Conservation (phyloP, 2,113 vertebrate genomes). For the Salvator merianae region DNA sequence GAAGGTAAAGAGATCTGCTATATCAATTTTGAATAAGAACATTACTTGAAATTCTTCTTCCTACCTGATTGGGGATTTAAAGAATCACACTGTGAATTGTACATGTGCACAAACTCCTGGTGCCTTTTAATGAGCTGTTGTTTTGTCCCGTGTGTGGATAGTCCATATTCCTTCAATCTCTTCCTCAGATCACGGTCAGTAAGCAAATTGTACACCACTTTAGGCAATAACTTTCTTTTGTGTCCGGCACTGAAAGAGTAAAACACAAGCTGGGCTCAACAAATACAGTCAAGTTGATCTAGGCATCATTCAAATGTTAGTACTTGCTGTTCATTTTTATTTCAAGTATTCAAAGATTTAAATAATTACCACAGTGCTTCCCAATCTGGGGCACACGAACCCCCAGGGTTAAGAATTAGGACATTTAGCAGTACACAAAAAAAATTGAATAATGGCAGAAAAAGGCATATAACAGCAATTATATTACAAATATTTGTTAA, state of each 20-base stretch:
- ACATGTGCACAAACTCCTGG: conserved; percentile 88
- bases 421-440: too few species aligned
- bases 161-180: conserved; percentile 82
- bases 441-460: too few species aligned
- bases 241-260: conserved; percentile 71
- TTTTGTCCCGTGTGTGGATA: conserved; percentile 82
- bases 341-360: not conserved
- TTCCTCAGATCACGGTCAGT: conserved; percentile 85
- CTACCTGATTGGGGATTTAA: conserved; percentile 87
- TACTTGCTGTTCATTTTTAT: not conserved
- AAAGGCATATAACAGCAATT: too few species aligned
- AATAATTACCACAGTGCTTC: too few species aligned
- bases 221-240: conserved; percentile 81
- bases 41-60: not conserved
- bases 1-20: not conserved
- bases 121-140: conserved; percentile 88
- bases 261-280: not conserved
- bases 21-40: not conserved
- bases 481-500: too few species aligned
- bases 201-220: conserved; percentile 91
- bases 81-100: conserved; percentile 93
- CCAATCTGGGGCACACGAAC: too few species aligned
- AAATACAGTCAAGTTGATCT: not conserved
- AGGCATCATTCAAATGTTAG: not conserved
- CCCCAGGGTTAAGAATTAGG: too few species aligned